Base-by-base conservation (phyloP, 2,113 vertebrate species). In the Hemiscyllium ocellatum region DNA sequence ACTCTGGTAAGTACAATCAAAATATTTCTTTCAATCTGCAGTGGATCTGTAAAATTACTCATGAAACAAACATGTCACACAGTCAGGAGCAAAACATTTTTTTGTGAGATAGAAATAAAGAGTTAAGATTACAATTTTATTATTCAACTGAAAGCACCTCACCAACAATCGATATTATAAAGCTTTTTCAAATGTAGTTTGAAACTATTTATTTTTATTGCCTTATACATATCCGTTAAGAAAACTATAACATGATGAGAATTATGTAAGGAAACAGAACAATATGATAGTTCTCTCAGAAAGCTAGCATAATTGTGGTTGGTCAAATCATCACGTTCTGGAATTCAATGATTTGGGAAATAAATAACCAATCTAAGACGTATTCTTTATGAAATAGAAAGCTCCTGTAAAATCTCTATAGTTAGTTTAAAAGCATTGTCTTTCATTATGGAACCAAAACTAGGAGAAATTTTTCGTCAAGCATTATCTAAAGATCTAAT, bases 91-190 rank as follows among this genome's bases (percentile, higher is more conserved):
- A 72, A 95, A 47, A 15, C 1, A 69, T 50, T 50, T 61, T 47
- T 95, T 70, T 17, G 42, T 95, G 47, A 52, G 33, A 76, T 12
- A 52, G 50, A 72, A 95, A 29, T 47, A 69, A 72, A 95, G 37
- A 95, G 68, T 72, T 72, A 93, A 65, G 61, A 68, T 68, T 93
- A n/a, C 20, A 66, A 93, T 66, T 93, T 93, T 66, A 66, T 93
- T 15, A 93, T 93, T 66, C 61, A 66, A 93, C 4, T 66, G 19
- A 65, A 6, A 17, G 66, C n/a, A 37, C 89, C 61, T 66, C 80
- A 10, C n/a, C 61, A 24, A 66, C 33, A 19, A 68, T 66, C 37
- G 80, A 19, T 17, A 83, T 19, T 83, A 19, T 42, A 37, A 37
- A 37, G 56, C 7, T 93, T 93, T 66, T 93, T 22, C 89, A 66